Evolutionary conservation across 2,797 vertebrate species (phyloP), one percentile per base, ranked within the genome.

Genomic region (Danio aesculapii): DNA sequence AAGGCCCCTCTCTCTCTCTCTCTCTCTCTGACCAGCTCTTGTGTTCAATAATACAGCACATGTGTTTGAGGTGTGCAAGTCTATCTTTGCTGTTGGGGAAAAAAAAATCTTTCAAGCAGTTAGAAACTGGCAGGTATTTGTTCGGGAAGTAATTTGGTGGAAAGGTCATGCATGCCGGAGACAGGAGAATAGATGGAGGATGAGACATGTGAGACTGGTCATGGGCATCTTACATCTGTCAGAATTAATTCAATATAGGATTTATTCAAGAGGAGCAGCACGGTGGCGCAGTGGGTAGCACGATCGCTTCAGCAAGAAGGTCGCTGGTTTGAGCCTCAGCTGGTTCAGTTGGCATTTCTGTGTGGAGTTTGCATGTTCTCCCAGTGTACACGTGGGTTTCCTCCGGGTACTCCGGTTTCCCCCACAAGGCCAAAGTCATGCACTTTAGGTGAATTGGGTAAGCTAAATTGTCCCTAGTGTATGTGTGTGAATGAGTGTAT

Each of bases 1-100:
- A 64, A 69, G 76, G 53, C 41, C 46, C n/a, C 53, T 30, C 75
- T 71, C 53, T 30, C 1, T 61, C 46, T 50, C 41, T 19, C 17
- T 47, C 30, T 30, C 30, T 30, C 30, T 30, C 30, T 57, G 52
- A 69, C 58, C 57, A 73, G 59, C 50, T 72, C 68, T 57, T 57
- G 0, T 30, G 55, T 57, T 80, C 76, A 66, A 49, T 74, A 74
- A 78, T 70, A 61, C 55, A 77, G 41, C 75, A 70, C 46, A 64
- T 41, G 59, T 53, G 70, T 67, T 77, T 67, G 62, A 77, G 41
- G 63, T 57, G 50, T 58, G 7, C 19, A 47, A 11, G 19, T 58
- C 7, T 66, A 50, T 62, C 52, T 62, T 41, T 75, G 19, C 8
- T 41, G 58, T 49, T 14, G 3, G 41, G 43, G 41, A 0, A 0